Evolutionary conservation across 1,140 invertebrate species (phyloP), one percentile per base, ranked within the genome.

Genomic region (Coelopa frigida): DNA sequence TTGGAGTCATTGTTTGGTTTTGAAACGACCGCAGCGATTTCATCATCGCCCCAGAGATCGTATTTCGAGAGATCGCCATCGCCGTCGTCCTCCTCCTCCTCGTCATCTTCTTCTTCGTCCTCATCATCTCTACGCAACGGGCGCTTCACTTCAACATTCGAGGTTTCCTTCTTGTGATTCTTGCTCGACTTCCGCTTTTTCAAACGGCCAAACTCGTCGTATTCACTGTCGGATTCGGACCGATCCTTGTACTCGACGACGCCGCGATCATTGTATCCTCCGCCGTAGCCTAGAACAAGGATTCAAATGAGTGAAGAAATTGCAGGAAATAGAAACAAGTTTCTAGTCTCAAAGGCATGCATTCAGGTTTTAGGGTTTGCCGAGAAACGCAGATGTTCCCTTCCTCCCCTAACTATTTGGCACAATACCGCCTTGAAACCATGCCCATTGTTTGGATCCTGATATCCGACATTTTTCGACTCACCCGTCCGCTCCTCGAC

Each of bases 131-230:
- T 55, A 40, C 49, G 58, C 12, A 56, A 51, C 22, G 59, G 51
- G 18, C 52, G 48, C 21, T 64, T 55, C 44, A 57, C 60, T 58
- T 68, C 70, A 14, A 60, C 61, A 59, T 61, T 68, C 35, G 55
- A 66, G 27, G 60, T 54, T 8, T 55, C 33, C 64, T 70, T 44
- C 72, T 68, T 44, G 69, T 69, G 43, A 73, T 65, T 4, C 66
- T 65, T 23, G 46, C 35, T 35, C 64, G 60, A 57, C 58, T 73
- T 56, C 10, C 75, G 72, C 67, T 94, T 95, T 70, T 85, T 94
- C 50, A 82, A 82, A 29, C 93, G 75, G 2, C 93, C 93, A 79
- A 95, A 97, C 70, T 97, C 94, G 72, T 97, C 94, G 67, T 91
- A 96, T 70, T 97, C 91, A 66, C 91, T 90, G 52, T 88, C 85